A percentile compares a stretch with the other conserved stretches of the same genome.
These are phyloP conservation scores for Trichopoda pennipes DNA, from an alignment of 2,888 invertebrate genomes.

Conservation along the genomic window DNA sequence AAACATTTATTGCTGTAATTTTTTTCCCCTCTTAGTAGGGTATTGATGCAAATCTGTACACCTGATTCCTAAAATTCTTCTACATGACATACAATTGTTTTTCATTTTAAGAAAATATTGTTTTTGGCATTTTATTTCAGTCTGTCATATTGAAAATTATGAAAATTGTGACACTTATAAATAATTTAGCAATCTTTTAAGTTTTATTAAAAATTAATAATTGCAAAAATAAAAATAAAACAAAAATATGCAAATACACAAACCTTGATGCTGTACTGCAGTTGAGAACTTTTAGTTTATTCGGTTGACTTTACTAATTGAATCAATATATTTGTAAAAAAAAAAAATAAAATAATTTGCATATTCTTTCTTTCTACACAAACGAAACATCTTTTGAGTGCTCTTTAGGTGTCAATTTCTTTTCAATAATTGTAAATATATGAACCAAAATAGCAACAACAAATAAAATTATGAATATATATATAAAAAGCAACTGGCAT, in stretches of 20 bases:
- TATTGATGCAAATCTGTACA: neutral
- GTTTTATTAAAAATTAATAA: slow-evolving; percentile 43
- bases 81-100: slow-evolving; percentile 26
- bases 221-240: slow-evolving; percentile 30
- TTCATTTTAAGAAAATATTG: neutral
- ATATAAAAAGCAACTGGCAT: neutral
- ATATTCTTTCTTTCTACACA: neutral
- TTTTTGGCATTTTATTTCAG: slow-evolving; percentile 34
- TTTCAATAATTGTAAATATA: slow-evolving; percentile 40
- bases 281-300: slow-evolving; percentile 1
- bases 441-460: slow-evolving; percentile 32
- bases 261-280: slow-evolving; percentile 38
- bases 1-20: too few species aligned
- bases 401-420: slow-evolving; percentile 48
- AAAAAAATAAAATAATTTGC: slow-evolving; percentile 3
- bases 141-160: slow-evolving; percentile 58
- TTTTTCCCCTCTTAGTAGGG: slow-evolving; percentile 11
- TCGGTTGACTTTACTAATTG: slow-evolving; percentile 40
- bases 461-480: too few species aligned
- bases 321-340: slow-evolving; percentile 40
- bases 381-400: slow-evolving; percentile 48
- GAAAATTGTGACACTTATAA: slow-evolving; percentile 55
- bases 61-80: slow-evolving; percentile 41
- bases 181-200: slow-evolving; percentile 54
- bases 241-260: slow-evolving; percentile 21